A percentile compares a stretch with the other conserved stretches of the same genome.
These are phyloP conservation scores for Peucedramus taeniatus DNA, from an alignment of 2,113 vertebrate species.

Conservation along the genomic window DNA sequence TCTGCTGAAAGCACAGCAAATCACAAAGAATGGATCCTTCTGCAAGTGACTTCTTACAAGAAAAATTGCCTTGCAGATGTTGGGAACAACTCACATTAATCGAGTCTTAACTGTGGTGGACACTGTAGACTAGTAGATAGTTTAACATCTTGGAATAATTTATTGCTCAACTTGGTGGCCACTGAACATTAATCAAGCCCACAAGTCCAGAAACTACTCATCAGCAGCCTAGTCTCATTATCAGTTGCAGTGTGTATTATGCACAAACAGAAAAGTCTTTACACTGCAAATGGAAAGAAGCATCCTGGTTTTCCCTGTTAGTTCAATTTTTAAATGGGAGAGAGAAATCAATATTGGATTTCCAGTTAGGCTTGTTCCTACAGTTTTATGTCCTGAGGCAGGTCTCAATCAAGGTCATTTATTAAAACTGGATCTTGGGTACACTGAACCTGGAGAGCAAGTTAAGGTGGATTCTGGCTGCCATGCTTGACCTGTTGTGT, in stretches of 20 bases:
- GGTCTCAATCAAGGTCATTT: not conserved
- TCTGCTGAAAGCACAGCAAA: not conserved
- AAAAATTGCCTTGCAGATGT: not conserved
- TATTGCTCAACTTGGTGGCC: not conserved
- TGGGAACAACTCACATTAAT: not conserved
- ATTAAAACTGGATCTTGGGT: not conserved
- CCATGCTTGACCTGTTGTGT: not conserved
- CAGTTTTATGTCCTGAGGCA: not conserved
- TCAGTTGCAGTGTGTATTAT: not conserved
- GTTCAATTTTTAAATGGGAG: not conserved
- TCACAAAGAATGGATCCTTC: not conserved
- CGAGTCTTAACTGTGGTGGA: not conserved
- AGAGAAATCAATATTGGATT: not conserved
- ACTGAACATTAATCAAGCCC: not conserved
- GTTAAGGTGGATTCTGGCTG: not conserved
- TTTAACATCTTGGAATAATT: not conserved
- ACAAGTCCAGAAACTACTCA: not conserved
- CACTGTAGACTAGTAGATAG: not conserved
- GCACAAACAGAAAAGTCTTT: not conserved
- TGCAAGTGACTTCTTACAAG: not conserved
- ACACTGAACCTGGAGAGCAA: not conserved
- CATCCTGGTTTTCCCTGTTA: not conserved
- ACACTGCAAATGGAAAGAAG: not conserved
- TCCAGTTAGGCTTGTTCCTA: constrained; percentile 15
- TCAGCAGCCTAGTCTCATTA: not conserved